Evolutionary conservation across 2,113 vertebrate genomes (phyloP).

Genomic region (Sigmodon hispidus): DNA sequence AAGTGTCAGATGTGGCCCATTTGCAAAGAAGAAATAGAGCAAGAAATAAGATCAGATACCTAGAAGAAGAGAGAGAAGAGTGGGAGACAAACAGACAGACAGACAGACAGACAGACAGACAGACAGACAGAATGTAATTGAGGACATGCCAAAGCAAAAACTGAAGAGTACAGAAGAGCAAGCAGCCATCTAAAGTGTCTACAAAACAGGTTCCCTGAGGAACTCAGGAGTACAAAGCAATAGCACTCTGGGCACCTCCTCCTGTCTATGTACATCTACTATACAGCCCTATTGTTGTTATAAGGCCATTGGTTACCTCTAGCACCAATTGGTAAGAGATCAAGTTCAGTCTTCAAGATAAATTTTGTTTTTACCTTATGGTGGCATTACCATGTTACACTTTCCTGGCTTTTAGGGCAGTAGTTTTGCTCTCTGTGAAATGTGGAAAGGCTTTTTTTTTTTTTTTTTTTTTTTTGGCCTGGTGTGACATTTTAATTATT

Average conservation of each 20-base stretch:
- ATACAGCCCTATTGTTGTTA: neutral
- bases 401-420: neutral
- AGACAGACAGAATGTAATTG: neutral
- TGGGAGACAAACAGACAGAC: too few relatives aligned
- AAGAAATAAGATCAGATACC: neutral
- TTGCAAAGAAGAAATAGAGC: neutral
- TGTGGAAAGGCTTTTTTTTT: neutral
- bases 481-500: neutral
- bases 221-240: neutral
- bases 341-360: neutral
- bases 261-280: too few relatives aligned
- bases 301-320: neutral
- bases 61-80: neutral
- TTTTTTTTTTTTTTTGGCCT: neutral
- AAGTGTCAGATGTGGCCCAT: neutral
- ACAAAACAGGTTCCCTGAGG: neutral
- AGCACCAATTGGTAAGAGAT: neutral
- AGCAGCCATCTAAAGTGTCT: neutral
- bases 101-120: too few relatives aligned
- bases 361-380: neutral
- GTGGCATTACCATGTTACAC: neutral
- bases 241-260: too few relatives aligned
- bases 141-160: neutral
- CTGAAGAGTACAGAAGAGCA: neutral
- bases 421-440: neutral